phyloP scores from a whole-genome alignment of 2,113 vertebrate genomes.

The Peromyscus leucopus region DNA sequence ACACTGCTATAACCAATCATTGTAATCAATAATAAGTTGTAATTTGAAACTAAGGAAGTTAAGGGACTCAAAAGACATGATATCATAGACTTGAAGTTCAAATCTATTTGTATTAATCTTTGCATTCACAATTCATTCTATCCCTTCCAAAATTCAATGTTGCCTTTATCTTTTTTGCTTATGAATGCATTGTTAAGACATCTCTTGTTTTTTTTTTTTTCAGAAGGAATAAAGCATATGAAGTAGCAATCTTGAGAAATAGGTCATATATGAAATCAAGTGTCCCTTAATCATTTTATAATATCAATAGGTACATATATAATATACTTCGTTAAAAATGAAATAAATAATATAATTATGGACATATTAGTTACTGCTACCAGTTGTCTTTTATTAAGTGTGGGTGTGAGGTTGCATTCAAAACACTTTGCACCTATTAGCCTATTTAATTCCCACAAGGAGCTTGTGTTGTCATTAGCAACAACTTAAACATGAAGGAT shows the following conservation, averaged over 20 bases:
- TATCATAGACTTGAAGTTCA: not conserved
- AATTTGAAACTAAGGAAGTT: constrained; percentile 18
- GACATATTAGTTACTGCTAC: not conserved
- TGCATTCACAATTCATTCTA: not conserved
- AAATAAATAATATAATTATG: constrained; percentile 3
- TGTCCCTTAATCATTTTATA: not conserved
- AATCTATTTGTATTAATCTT: not conserved
- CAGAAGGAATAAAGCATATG: not conserved
- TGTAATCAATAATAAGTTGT: not conserved
- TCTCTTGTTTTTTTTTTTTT: not conserved
- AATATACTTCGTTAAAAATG: not conserved
- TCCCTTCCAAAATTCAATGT: not conserved
- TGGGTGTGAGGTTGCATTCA: not conserved
- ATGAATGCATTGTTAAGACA: not conserved
- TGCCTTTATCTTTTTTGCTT: not conserved
- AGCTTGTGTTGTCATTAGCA: not conserved
- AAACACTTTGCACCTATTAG: not conserved
- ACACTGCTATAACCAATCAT: not conserved
- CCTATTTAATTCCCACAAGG: not conserved
- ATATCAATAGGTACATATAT: not conserved
- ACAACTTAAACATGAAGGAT: not conserved
- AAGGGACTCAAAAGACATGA: not conserved
- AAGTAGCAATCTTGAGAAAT: not conserved
- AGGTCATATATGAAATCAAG: not conserved
- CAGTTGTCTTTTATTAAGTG: not conserved